These are phyloP conservation scores for Colossoma macropomum DNA, from an alignment of 2,113 vertebrate species.

Conservation along the genomic window DNA sequence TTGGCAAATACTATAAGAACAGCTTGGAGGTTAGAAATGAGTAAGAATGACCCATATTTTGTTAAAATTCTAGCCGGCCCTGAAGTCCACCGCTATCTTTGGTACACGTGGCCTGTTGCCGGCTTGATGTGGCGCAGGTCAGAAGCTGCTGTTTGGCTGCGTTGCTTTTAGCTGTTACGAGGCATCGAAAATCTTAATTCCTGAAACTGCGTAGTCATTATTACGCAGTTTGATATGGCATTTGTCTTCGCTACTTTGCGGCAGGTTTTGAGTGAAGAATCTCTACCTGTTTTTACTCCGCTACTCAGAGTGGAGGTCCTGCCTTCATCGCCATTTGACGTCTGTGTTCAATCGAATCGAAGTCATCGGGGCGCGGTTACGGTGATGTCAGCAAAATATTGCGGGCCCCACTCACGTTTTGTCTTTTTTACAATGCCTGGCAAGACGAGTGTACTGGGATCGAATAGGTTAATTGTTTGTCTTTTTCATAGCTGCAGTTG, in stretches of 20 bases:
- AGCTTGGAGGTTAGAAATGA: not conserved
- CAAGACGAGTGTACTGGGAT: not conserved
- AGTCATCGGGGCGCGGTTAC: not conserved
- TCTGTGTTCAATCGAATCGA: not conserved
- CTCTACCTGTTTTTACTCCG: not conserved
- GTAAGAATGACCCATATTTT: not conserved
- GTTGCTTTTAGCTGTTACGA: not conserved
- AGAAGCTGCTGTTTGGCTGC: not conserved
- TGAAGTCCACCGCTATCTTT: not conserved
- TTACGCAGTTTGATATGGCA: not conserved
- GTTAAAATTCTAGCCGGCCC: not conserved
- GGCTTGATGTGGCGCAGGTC: conserved; percentile 42
- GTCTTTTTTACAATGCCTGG: not conserved
- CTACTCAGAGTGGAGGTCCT: not conserved
- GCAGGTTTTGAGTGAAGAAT: no score
- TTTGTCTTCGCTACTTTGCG: no score
- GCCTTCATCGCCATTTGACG: no score
- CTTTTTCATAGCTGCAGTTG: no score
- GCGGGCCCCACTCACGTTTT: not conserved
- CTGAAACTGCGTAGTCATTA: not conserved
- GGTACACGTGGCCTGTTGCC: conserved; percentile 45
- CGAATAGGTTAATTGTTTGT: not conserved
- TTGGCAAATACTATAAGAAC: no score
- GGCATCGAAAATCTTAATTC: not conserved
- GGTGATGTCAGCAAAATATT: not conserved